Evolutionary conservation across 2,888 invertebrate genomes (phyloP).

Genomic region (Eupithecia vulgata): DNA sequence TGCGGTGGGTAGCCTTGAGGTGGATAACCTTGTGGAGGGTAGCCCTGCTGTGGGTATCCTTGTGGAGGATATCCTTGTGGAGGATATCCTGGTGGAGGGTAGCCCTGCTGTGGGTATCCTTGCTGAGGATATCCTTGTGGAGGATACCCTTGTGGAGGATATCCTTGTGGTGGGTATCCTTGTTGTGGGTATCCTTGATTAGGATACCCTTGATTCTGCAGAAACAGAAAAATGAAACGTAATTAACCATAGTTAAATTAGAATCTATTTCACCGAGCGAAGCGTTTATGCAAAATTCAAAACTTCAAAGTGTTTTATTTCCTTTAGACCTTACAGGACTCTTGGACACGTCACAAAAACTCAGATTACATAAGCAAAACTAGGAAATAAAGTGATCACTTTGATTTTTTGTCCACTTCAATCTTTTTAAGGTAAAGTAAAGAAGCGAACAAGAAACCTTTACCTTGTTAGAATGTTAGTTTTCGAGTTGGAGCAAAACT

Average conservation of each 20-base stretch:
- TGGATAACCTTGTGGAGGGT: slow-evolving; percentile 23
- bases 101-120: not conserved
- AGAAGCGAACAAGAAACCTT: too few relatives aligned
- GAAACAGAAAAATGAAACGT: not conserved
- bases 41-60: slow-evolving; percentile 29
- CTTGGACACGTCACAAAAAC: too few relatives aligned
- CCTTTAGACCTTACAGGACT: too few relatives aligned
- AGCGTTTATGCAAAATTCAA: too few relatives aligned
- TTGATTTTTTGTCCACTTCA: too few relatives aligned
- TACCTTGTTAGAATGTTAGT: too few relatives aligned
- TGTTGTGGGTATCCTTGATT: slow-evolving; percentile 23
- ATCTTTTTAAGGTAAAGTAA: too few relatives aligned
- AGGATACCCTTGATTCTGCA: not conserved
- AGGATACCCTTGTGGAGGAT: slow-evolving; percentile 39
- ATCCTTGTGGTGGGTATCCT: slow-evolving; percentile 33
- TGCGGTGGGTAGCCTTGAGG: not conserved
- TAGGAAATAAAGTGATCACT: too few relatives aligned
- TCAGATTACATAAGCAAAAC: too few relatives aligned
- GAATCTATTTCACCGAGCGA: too few relatives aligned
- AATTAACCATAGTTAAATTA: not conserved
- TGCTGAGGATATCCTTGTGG: slow-evolving; percentile 40
- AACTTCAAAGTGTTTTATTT: too few relatives aligned
- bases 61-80: slow-evolving; percentile 39
- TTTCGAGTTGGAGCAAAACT: too few relatives aligned
- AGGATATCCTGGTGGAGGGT: slow-evolving; percentile 37